phyloP scores from a whole-genome alignment of 1,140 invertebrate species.

The Hyposmocoma kahamanoa region DNA sequence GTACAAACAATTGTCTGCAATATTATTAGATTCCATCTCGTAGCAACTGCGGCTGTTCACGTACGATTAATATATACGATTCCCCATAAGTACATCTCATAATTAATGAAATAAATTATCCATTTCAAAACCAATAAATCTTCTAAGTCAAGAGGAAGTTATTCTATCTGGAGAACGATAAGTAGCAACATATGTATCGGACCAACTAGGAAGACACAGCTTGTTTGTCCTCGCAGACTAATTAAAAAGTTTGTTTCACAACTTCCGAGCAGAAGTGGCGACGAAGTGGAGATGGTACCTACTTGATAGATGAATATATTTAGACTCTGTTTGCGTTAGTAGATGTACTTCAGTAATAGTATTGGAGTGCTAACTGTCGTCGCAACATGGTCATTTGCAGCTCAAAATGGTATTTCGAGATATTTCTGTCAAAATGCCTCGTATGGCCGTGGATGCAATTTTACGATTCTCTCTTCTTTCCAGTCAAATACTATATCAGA shows the following conservation, averaged over 20 bases:
- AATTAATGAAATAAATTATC: not conserved
- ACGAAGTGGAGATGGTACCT: slow-evolving; percentile 29
- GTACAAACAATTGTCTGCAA: slow-evolving; percentile 49
- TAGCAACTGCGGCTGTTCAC: no score
- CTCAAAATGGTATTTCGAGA: no score
- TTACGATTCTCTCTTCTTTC: no score
- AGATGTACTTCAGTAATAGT: no score
- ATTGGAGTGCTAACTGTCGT: no score
- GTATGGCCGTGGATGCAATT: no score
- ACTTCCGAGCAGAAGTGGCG: slow-evolving; percentile 48
- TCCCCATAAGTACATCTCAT: not conserved
- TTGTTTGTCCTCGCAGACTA: slow-evolving; percentile 68
- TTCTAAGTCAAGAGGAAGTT: slow-evolving; percentile 24
- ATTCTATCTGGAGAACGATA: slow-evolving; percentile 30
- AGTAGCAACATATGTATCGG: slow-evolving; percentile 38
- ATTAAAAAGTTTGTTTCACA: slow-evolving; percentile 70
- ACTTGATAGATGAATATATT: slow-evolving; percentile 52
- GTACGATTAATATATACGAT: no score
- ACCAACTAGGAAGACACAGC: slow-evolving; percentile 53
- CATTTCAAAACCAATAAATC: slow-evolving; percentile 24
- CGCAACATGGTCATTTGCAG: no score
- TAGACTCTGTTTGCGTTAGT: no score
- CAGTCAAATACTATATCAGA: no score
- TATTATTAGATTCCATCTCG: slow-evolving; percentile 56
- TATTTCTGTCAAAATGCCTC: no score